Conservation (phyloP, 2,888 invertebrate genomes). For the Lordiphosa andalusiaca region DNA sequence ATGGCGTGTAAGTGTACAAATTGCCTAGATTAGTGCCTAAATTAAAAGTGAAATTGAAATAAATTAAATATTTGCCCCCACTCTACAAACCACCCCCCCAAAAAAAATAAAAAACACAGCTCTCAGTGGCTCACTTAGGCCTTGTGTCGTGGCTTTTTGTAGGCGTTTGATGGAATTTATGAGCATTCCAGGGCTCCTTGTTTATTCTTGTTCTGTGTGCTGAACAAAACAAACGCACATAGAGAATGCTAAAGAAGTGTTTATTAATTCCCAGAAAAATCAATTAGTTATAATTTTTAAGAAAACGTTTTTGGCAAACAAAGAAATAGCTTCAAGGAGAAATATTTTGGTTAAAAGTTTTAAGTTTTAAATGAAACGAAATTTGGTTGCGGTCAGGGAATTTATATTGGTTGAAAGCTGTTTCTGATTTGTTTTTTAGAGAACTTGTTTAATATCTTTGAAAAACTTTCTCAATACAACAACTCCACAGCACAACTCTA, state of each 20-base stretch:
- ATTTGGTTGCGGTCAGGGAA: no score
- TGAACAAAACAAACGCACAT: no score
- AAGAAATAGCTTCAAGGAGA: no score
- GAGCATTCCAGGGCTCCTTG: constrained; percentile 28
- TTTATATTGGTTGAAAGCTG: no score
- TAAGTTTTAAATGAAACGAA: no score
- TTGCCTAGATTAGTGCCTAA: constrained; percentile 75
- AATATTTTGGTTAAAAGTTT: no score
- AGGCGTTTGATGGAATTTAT: constrained; percentile 49
- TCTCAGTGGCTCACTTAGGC: constrained; percentile 21
- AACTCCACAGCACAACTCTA: no score
- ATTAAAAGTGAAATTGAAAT: constrained; percentile 75
- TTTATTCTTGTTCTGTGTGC: constrained; percentile 13
- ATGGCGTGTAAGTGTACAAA: constrained; percentile 74
- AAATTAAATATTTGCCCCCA: constrained; percentile 68
- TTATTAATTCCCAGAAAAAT: constrained; percentile 61
- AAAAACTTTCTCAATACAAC: no score
- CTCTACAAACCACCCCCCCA: constrained; percentile 8
- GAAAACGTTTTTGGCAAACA: not conserved
- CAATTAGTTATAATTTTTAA: constrained; percentile 52
- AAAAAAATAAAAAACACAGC: constrained; percentile 6
- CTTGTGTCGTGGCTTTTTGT: constrained; percentile 11
- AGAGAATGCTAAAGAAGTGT: constrained; percentile 36
- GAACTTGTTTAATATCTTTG: no score
- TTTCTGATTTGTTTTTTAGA: no score